Evolutionary conservation across 2,797 vertebrate genomes (phyloP).

Genomic region (Staurois parvus): DNA sequence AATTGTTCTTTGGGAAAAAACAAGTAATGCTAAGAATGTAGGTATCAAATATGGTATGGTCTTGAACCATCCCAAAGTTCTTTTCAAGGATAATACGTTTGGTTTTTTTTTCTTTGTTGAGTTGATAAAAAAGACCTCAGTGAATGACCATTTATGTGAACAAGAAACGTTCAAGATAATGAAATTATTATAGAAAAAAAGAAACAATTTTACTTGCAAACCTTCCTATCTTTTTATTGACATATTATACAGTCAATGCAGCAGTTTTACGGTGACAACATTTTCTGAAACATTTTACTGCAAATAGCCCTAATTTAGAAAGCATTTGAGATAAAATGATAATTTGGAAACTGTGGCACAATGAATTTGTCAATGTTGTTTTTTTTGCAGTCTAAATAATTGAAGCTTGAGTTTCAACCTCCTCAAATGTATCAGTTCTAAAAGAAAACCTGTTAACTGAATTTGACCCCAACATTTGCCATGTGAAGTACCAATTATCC

Average conservation of each 20-base stretch:
- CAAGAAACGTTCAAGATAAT: slow-evolving; percentile 39
- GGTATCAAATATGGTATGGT: too few relatives aligned
- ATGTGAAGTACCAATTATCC: slow-evolving; percentile 6
- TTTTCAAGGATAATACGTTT: too few relatives aligned
- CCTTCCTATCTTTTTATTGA: slow-evolving; percentile 9
- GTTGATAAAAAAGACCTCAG: background rate
- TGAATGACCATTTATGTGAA: slow-evolving; percentile 8
- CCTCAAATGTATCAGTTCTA: background rate
- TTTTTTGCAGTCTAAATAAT: slow-evolving; percentile 34
- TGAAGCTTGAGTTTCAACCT: background rate
- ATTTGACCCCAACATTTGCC: slow-evolving; percentile 9
- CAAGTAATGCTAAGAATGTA: too few relatives aligned
- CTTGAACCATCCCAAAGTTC: too few relatives aligned
- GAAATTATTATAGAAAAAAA: slow-evolving; percentile 14
- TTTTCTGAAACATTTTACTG: slow-evolving; percentile 13
- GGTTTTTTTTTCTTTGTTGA: too few relatives aligned
- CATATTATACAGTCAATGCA: slow-evolving; percentile 7
- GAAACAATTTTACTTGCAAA: background rate
- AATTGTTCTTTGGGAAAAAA: too few relatives aligned
- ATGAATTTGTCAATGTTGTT: slow-evolving; percentile 5
- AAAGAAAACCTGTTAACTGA: background rate
- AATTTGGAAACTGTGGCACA: slow-evolving; percentile 26
- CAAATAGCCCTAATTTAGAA: slow-evolving; percentile 33
- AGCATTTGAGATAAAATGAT: slow-evolving; percentile 33
- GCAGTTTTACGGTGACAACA: slow-evolving; percentile 2